phyloP scores from a whole-genome alignment of 2,888 invertebrate species.

The Caenorhabditis sinica region DNA sequence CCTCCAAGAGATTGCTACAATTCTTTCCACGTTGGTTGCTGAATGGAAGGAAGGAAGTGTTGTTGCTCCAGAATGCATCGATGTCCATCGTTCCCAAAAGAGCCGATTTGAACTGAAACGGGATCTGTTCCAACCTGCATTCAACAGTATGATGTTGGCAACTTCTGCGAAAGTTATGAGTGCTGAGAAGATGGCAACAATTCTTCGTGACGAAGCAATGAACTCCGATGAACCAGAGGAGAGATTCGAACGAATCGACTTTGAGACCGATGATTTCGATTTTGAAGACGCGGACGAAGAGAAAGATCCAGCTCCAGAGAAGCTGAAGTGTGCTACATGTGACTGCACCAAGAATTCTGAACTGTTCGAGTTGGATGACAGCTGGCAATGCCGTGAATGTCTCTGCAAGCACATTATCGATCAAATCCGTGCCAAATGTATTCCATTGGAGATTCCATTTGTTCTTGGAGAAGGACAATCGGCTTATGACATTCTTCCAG shows the following conservation, averaged over 20 bases:
- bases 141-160: slow-evolving; percentile 49
- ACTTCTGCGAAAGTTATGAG: slow-evolving; percentile 52
- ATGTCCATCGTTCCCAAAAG: slow-evolving; percentile 42
- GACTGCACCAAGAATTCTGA: slow-evolving; percentile 60
- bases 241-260: slow-evolving; percentile 70
- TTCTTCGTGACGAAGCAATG: slow-evolving; percentile 62
- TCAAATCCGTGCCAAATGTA: slow-evolving; percentile 61
- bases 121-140: slow-evolving; percentile 51
- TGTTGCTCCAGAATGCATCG: slow-evolving; percentile 40
- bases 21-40: slow-evolving; percentile 48
- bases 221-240: slow-evolving; percentile 51
- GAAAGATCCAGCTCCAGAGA: slow-evolving; percentile 8
- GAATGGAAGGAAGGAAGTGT: slow-evolving; percentile 57
- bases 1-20: slow-evolving; percentile 41
- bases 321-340: slow-evolving; percentile 66
- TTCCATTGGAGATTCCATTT: slow-evolving; percentile 70
- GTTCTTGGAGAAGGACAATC: slow-evolving; percentile 66
- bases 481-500: slow-evolving; percentile 68
- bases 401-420: slow-evolving; percentile 62
- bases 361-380: slow-evolving; percentile 75
- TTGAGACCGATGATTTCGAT: slow-evolving; percentile 53
- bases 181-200: slow-evolving; percentile 62
- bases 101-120: slow-evolving; percentile 55
- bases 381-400: slow-evolving; percentile 75
- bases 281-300: slow-evolving; percentile 56